Percentiles rank a stretch among this genome's conserved stretches.
Conservation (phyloP, 2,113 vertebrate genomes). For the Pelodiscus sinensis region DNA sequence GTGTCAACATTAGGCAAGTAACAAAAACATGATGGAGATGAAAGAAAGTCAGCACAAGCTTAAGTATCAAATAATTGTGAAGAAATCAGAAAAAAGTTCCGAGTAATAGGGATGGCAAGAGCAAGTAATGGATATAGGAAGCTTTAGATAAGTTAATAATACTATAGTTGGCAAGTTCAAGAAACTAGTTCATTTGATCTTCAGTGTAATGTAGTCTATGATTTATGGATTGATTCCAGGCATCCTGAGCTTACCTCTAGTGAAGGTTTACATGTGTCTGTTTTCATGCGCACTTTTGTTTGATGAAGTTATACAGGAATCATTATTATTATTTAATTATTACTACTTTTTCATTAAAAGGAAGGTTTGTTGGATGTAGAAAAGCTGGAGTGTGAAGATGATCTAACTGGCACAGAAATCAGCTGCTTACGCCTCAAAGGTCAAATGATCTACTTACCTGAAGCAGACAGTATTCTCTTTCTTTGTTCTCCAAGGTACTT, state of each 20-base stretch:
- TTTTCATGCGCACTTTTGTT: not conserved
- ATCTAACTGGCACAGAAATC: constrained; percentile 96
- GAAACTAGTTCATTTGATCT: not conserved
- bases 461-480: constrained; percentile 99
- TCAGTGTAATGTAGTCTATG: not conserved
- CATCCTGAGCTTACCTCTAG: not conserved
- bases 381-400: constrained; percentile 93
- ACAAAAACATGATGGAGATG: not conserved
- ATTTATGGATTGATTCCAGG: not conserved
- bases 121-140: not conserved
- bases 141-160: not conserved
- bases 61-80: not conserved
- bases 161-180: not conserved
- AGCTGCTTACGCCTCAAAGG: constrained; percentile 97
- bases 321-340: not conserved
- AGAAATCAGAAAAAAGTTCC: not conserved
- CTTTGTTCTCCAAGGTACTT: constrained; percentile 97
- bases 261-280: not conserved
- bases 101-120: not conserved
- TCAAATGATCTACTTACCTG: constrained; percentile 98
- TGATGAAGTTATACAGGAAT: not conserved
- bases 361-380: constrained; percentile 97
- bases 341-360: constrained; percentile 74
- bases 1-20: not conserved
- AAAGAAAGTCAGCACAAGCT: not conserved